Conservation (phyloP, 2,113 vertebrate genomes). For the Hemiprocne comata region DNA sequence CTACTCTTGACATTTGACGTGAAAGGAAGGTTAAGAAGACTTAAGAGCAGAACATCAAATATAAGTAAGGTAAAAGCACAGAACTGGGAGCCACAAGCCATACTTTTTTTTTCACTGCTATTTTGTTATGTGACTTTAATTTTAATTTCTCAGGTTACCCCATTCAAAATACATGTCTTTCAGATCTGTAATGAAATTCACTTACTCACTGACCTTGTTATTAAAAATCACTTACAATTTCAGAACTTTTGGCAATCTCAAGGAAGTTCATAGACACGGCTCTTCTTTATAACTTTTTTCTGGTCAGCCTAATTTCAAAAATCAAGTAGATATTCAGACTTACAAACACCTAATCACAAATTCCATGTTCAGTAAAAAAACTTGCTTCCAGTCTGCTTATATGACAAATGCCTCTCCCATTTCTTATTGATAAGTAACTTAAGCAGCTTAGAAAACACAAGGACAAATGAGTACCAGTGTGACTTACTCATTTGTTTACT, state of each 20-base stretch:
- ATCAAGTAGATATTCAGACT: not conserved
- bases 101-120: not conserved
- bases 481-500: not conserved
- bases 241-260: not conserved
- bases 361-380: not conserved
- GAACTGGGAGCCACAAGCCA: not conserved
- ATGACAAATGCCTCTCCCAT: not conserved
- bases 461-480: not conserved
- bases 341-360: not conserved
- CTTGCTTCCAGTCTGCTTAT: not conserved
- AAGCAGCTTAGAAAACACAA: not conserved
- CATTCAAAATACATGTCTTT: not conserved
- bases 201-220: not conserved
- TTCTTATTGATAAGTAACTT: not conserved
- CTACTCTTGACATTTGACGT: not conserved
- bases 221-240: accelerated
- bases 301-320: not conserved
- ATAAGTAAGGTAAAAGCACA: not conserved
- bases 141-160: not conserved
- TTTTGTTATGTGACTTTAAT: not conserved
- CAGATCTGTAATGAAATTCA: not conserved
- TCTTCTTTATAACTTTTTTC: not conserved
- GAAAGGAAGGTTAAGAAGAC: not conserved
- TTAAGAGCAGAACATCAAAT: not conserved
- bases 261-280: not conserved